Evolutionary conservation across 2,113 vertebrate genomes (phyloP).

Genomic region (Bombycilla garrulus): DNA sequence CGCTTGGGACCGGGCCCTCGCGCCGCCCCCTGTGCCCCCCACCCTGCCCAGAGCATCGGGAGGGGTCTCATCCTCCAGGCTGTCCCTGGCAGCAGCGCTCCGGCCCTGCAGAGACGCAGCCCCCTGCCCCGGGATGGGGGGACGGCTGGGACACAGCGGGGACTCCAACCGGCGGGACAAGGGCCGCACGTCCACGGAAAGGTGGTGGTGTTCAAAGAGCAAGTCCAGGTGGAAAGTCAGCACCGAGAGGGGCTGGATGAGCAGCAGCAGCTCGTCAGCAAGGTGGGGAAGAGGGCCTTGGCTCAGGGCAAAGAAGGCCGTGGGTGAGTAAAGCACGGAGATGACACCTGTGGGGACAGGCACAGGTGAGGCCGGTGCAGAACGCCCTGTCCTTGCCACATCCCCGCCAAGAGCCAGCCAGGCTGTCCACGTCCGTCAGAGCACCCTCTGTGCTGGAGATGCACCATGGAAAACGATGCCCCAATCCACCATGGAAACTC

Average conservation of each 20-base stretch:
- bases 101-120: not conserved
- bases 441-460: not conserved
- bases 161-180: not conserved
- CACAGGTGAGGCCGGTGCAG: not conserved
- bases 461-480: not conserved
- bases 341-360: conserved; percentile 34
- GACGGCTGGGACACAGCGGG: accelerated
- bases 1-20: not conserved
- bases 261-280: conserved; percentile 73
- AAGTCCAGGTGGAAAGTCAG: conserved; percentile 80
- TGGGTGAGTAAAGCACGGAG: conserved; percentile 70
- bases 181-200: conserved; percentile 32
- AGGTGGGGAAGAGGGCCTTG: conserved; percentile 64
- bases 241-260: conserved; percentile 76
- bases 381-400: not conserved
- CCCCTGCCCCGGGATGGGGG: accelerated
- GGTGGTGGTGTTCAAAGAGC: conserved; percentile 79
- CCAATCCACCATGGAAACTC: accelerated
- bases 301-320: conserved; percentile 74
- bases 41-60: conserved; percentile 47
- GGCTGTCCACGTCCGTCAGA: not conserved
- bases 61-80: conserved; percentile 12
- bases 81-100: not conserved
- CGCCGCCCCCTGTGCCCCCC: not conserved
- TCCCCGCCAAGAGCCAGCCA: not conserved